Evolutionary conservation across 2,888 invertebrate species (phyloP), one percentile per base, ranked within the genome.

Genomic region (Melieria picta): DNA sequence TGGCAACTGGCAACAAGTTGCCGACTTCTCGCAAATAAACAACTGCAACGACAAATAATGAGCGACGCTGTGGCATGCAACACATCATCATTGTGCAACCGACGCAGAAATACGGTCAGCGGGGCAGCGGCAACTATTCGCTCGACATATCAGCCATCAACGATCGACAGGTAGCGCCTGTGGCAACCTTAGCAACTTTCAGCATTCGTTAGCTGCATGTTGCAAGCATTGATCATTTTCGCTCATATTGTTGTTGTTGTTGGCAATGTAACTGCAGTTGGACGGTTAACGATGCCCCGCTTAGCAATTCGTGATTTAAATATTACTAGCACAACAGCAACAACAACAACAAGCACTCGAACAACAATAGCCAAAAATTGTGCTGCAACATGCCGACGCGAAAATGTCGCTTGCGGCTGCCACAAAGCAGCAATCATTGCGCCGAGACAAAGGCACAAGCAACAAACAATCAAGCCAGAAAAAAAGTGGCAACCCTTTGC

Each of bases 151-250:
- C 67, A 61, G 52, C 67, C 10, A 67, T 50, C 60, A 61, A 67
- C 60, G 67, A 67, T 67, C 60, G 67, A 61, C 67, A 67, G 67
- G 67, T 67, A 67, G 67, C 67, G 67, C 67, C 67, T 61, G 67
- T 50, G 67, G 67, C 60, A 67, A 50, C 52, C 45, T 58, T 48
- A 66, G 57, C 60, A 58, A 48, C 30, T 66, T 66, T 58, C 50
- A 45, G 16, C 9, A 61, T 52, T 65, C 3, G 30, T 30, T 30
- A 2, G 30, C 30, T 30, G 30, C 30, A 30, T 30, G 30, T 30
- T 30, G 30, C 30, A 30, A 30, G 30, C 30, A 30, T 30, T 16
- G 16, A 16, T 16, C 16, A 16, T 50, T 61, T 47, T 11, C 50
- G 4, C 43, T 43, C 1, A 11, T 7, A 13, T 64, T 64, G 11